Evolutionary conservation across 2,888 invertebrate species (phyloP).

Genomic region (Agrilus cyanescens): DNA sequence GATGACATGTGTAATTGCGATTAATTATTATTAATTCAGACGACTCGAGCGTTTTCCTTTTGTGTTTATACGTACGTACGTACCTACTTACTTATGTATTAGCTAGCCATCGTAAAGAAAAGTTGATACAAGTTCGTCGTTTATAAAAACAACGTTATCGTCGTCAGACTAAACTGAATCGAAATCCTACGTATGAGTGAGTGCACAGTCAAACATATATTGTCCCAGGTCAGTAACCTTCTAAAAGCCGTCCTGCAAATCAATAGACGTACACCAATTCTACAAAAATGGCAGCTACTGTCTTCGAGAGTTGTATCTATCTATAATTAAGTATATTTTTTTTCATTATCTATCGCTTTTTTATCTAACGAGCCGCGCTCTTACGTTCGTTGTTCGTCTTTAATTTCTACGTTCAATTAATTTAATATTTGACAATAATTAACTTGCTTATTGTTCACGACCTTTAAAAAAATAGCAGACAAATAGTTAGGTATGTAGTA

Average conservation of each 20-base stretch:
- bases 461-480: no score
- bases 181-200: background rate
- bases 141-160: background rate
- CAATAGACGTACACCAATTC: slow-evolving; percentile 9
- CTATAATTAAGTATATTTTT: background rate
- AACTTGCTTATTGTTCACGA: no score
- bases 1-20: no score
- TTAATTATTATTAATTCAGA: no score
- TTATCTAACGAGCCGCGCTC: no score
- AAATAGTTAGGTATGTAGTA: no score
- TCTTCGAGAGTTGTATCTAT: background rate
- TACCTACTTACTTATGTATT: no score
- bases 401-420: no score
- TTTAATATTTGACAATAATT: no score
- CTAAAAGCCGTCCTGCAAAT: slow-evolving; percentile 16
- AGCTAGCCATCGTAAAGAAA: background rate
- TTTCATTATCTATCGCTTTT: background rate
- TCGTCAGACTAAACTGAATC: background rate
- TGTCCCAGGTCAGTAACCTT: slow-evolving; percentile 20
- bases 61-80: slow-evolving; percentile 7
- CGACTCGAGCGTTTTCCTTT: slow-evolving; percentile 2
- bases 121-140: background rate
- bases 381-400: no score
- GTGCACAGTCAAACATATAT: slow-evolving; percentile 4
- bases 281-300: slow-evolving; percentile 3